Evolutionary conservation across 2,113 vertebrate species (phyloP), one percentile per base, ranked within the genome.

Genomic region (Megatriorchis doriae): DNA sequence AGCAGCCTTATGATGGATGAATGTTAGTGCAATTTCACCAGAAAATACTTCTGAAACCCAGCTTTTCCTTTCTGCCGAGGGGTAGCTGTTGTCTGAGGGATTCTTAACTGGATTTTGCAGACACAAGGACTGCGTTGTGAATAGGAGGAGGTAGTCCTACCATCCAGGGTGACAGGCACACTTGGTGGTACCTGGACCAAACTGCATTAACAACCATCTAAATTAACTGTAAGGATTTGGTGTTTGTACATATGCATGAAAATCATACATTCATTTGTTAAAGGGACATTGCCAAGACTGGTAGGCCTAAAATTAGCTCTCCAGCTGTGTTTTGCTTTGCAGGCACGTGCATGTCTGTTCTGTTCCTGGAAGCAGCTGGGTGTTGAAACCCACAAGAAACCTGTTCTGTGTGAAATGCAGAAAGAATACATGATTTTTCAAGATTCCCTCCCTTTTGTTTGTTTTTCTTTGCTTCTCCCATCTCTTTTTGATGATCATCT

Each of bases 301-400:
- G 71, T 94, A 95, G 90, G 52, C 63, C 95, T 97, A 97, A 97
- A 97, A 96, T 97, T 96, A 97, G 90, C 95, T 96, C 81, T 93
- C 96, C 97, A 97, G 97, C 97, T 97, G 96, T 97, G 94, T 97
- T 97, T 96, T 97, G 90, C 93, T 97, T 96, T 96, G 94, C 96
- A 97, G 91, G 96, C 97, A 97, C 83, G 94, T 97, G 96, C 97
- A 95, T 91, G 97, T 92, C 95, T 96, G 71, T 91, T 95, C 82
- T 3, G 18, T 83, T 96, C 95, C 90, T 97, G 96, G 94, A 97
- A 97, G 95, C 91, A 96, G 95, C 95, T 95, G 93, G 80, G 59
- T 95, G 83, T 88, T 95, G 94, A 92, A 96, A 96, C 81, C 62
- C 88, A 66, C 19, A 66, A 95, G 83, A 95, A 97, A 97, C 55